Base-by-base conservation (phyloP, 2,888 invertebrate genomes). In the Coenonympha glycerion region DNA sequence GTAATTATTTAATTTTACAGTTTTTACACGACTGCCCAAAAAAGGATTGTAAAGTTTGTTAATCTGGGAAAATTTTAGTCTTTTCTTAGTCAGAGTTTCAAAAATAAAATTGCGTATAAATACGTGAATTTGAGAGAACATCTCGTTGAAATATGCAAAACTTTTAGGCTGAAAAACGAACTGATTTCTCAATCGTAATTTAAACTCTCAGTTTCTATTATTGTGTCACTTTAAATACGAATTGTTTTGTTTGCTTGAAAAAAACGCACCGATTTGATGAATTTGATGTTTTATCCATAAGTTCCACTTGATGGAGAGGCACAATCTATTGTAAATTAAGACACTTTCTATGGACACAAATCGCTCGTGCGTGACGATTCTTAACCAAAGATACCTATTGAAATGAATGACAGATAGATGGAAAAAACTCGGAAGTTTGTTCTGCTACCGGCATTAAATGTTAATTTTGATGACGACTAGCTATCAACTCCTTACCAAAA, bases 271-370 rank as follows among this genome's bases (percentile, higher is more conserved):
- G n/a, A n/a, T n/a, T n/a, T n/a, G n/a, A n/a, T 8, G 8, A 13
- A 6, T 6, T 13, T 13, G 30, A 11, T 3, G 21, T 37, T 21
- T n/a, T n/a, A n/a, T 22, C 21, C 13, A 13, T 21, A 19, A 6
- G 6, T 37, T 13, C 11, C 37, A 37, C 21, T 37, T 37, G 37
- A 21, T 1, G 6, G 37, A n/a, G 6, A 21, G 6, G 6, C 22
- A 37, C 21, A 37, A 13, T 16, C 40, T 0, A 8, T 34, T n/a
- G 19, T 19, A 26, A 11, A 24, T 9, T n/a, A 18, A 40, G 16
- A n/a, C n/a, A 40, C 40, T 40, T 40, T 40, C 40, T 40, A 40
- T 40, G 16, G 18, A 6, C 40, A 40, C 24, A 16, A 18, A 28
- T n/a, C 11, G 11, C 1, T 18, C 18, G 26, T 18, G 40, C 26